Evolutionary conservation across 2,888 invertebrate species (phyloP), one percentile per base, ranked within the genome.

Genomic region (Nasonovia ribisnigri): DNA sequence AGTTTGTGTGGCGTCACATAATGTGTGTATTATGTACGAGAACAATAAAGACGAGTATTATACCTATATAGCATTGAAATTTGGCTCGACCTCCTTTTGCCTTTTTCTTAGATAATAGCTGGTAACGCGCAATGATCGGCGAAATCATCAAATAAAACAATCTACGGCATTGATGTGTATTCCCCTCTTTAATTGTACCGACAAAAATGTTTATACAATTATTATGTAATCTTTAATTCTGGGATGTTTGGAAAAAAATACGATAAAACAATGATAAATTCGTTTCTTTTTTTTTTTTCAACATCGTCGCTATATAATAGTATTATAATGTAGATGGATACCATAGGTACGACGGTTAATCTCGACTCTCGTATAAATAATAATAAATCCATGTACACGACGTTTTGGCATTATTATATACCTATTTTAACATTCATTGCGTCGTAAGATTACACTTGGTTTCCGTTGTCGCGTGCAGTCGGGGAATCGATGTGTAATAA

Each of bases 141-240:
- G 77, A 36, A 77, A 77, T 77, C 77, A 77, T 77, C 77, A 77
- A 77, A 77, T 77, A 77, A 54, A 77, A 36, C 77, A 77, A 77
- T 36, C 77, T 77, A 36, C 77, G 36, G 77, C 77, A 77, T 36
- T 77, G 77, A 77, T 36, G 36, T 42, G 20, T 36, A 36, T 36
- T 77, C 20, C 20, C 77, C 77, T 36, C 77, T 77, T 77, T 20
- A 77, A 36, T 77, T 77, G 36, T 77, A 77, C 36, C 36, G 77
- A 36, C 77, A 77, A 77, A 77, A 77, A 67, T 77, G 2, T 77
- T 77, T 24, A 77, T 36, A 26, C 36, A 36, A 77, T 77, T 36
- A 77, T 36, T 36, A 36, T 36, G 36, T 77, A 77, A 20, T 77
- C 77, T 20, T n/a, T 36, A 77, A 77, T 77, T 77, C 77, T 77